Conservation (phyloP, 1,140 invertebrate species). For the Phocides pigmalion region DNA sequence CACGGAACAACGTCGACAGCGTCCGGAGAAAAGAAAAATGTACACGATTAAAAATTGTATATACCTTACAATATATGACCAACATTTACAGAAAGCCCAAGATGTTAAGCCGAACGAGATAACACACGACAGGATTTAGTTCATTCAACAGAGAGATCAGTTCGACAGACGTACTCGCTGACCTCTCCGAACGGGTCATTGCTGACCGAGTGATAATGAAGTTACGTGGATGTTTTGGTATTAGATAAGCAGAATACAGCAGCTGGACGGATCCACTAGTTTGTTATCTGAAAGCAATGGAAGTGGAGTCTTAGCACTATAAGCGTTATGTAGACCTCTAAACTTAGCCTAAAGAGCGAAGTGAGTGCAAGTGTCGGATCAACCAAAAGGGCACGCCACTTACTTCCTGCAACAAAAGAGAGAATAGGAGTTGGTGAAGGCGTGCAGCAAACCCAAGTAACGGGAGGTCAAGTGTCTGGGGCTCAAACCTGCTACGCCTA, state of each 20-base stretch:
- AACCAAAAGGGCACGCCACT: constrained; percentile 81
- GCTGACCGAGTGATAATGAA: constrained; percentile 21
- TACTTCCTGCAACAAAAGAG: constrained; percentile 86
- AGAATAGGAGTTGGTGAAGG: constrained; percentile 75
- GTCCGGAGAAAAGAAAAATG: constrained; percentile 78
- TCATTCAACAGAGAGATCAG: constrained; percentile 9
- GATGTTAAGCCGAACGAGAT: constrained; percentile 48
- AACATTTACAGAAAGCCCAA: constrained; percentile 46
- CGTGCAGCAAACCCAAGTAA: constrained; percentile 66
- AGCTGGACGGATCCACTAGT: constrained; percentile 30
- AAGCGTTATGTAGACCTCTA: constrained; percentile 68
- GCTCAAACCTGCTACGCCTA: constrained; percentile 29
- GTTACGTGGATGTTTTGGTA: constrained; percentile 32
- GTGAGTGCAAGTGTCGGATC: constrained; percentile 73
- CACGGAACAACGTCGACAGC: constrained; percentile 62
- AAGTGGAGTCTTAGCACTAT: constrained; percentile 65
- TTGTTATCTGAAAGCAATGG: constrained; percentile 65
- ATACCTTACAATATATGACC: constrained; percentile 51
- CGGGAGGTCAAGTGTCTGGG: constrained; percentile 37
- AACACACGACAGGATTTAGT: constrained; percentile 34
- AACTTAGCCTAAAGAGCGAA: constrained; percentile 75
- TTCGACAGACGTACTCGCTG: background rate
- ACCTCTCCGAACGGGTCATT: constrained; percentile 9
- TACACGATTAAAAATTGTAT: constrained; percentile 62
- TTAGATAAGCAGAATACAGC: constrained; percentile 38